Conservation (phyloP, 2,888 invertebrate species). For the Pollenia angustigena region DNA sequence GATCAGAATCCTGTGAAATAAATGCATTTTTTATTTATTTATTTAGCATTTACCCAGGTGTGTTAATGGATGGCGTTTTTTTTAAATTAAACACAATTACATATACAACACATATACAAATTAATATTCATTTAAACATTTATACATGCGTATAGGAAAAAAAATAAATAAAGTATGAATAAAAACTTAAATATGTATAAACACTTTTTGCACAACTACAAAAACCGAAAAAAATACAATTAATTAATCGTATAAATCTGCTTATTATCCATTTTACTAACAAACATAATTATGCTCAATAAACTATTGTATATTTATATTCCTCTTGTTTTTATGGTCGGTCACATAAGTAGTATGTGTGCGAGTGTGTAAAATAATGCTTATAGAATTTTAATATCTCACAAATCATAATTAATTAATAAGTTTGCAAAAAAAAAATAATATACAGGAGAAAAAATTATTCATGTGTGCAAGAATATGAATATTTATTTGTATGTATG, state of each 20-base stretch:
- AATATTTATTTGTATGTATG: conserved; percentile 22
- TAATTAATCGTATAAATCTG: conserved; percentile 76
- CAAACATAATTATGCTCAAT: conserved; percentile 68
- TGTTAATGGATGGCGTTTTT: conserved; percentile 61
- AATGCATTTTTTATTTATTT: conserved; percentile 52
- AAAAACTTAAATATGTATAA: conserved; percentile 20
- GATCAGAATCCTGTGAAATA: conserved; percentile 65
- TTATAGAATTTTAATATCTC: conserved; percentile 68
- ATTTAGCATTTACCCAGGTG: conserved; percentile 61
- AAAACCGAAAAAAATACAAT: conserved; percentile 63
- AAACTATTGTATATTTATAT: conserved; percentile 45
- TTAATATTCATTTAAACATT: not conserved
- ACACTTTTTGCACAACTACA: not conserved
- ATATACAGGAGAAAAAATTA: conserved; percentile 13
- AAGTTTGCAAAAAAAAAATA: conserved; percentile 51
- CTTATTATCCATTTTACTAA: conserved; percentile 74
- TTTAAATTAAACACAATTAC: conserved; percentile 50
- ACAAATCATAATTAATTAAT: conserved; percentile 72
- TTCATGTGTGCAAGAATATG: conserved; percentile 18
- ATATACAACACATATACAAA: not conserved
- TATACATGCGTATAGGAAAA: not conserved
- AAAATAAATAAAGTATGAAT: conserved; percentile 9
- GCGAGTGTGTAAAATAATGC: conserved; percentile 50
- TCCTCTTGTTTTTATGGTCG: not conserved
- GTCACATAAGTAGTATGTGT: not conserved